These are phyloP conservation scores for Aldrovandia affinis DNA, from an alignment of 2,797 vertebrate species.

Conservation along the genomic window DNA sequence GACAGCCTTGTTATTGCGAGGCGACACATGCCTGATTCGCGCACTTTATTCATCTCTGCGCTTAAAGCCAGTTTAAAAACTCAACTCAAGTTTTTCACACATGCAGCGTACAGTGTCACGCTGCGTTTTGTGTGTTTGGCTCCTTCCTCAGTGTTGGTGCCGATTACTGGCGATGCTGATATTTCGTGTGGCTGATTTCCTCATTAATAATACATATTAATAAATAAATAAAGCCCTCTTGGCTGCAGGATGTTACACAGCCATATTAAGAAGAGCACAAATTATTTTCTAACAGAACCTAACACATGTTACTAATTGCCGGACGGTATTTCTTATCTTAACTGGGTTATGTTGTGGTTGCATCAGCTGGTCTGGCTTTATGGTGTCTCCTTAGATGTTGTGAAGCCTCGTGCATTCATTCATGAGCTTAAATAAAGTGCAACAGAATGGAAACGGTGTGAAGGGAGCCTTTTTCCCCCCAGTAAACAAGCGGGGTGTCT, in stretches of 20 bases:
- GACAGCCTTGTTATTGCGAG: constrained; percentile 76
- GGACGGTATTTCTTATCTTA: neutral
- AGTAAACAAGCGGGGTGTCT: constrained; percentile 60
- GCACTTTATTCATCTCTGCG: constrained; percentile 64
- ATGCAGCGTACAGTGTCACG: neutral
- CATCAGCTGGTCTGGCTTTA: constrained; percentile 53
- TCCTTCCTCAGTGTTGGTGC: neutral
- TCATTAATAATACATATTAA: neutral
- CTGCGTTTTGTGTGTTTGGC: neutral
- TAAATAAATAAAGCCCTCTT: neutral
- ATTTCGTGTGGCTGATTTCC: no score
- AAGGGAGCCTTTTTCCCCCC: neutral
- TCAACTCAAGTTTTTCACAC: neutral
- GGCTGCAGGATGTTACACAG: neutral
- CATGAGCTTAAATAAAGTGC: constrained; percentile 54
- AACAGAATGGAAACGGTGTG: constrained; percentile 6
- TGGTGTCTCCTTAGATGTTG: neutral
- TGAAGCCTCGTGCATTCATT: constrained; percentile 39
- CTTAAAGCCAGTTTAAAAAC: neutral
- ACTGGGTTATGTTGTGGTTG: constrained; percentile 55
- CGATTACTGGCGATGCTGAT: neutral
- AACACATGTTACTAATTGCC: constrained; percentile 6
- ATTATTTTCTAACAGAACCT: constrained; percentile 6
- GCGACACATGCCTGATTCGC: constrained; percentile 76
- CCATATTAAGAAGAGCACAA: neutral